Conservation (phyloP, 2,113 vertebrate genomes). For the Blennius ocellaris region DNA sequence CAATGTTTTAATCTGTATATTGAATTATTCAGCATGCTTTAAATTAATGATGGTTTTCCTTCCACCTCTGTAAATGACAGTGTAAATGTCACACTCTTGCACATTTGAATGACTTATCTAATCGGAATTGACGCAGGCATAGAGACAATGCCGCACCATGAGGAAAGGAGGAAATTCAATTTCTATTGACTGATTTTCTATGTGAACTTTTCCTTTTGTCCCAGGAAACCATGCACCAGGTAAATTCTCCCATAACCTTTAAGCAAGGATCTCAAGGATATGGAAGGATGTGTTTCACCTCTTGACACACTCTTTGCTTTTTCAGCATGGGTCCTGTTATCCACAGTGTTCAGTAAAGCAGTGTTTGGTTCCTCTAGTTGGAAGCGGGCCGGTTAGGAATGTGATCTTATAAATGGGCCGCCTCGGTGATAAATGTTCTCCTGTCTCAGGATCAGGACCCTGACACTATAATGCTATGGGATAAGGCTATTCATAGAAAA, state of each 20-base stretch:
- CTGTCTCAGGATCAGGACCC: slow-evolving; percentile 58
- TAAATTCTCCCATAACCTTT: slow-evolving; percentile 60
- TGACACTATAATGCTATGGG: slow-evolving; percentile 42
- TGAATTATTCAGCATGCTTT: slow-evolving; percentile 76
- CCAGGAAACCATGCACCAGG: slow-evolving; percentile 31
- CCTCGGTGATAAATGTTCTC: slow-evolving; percentile 69
- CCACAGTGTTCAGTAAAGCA: slow-evolving; percentile 10
- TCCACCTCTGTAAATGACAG: slow-evolving; percentile 72
- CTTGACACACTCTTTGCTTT: slow-evolving; percentile 40
- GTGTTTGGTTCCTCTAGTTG: slow-evolving; percentile 28
- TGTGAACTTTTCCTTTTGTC: slow-evolving; percentile 56
- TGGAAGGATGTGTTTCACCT: slow-evolving; percentile 54
- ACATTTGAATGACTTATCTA: slow-evolving; percentile 52
- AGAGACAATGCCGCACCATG: slow-evolving; percentile 8
- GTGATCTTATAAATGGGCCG: slow-evolving; percentile 53
- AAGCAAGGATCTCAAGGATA: slow-evolving; percentile 34
- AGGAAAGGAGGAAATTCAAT: slow-evolving; percentile 15
- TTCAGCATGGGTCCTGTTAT: slow-evolving; percentile 38
- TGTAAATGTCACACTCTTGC: slow-evolving; percentile 74
- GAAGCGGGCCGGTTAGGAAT: slow-evolving; percentile 43
- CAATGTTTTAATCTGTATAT: slow-evolving; percentile 38
- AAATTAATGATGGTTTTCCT: slow-evolving; percentile 74
- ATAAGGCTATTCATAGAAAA: slow-evolving; percentile 54
- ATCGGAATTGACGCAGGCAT: slow-evolving; percentile 28
- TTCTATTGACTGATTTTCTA: slow-evolving; percentile 48